Base-by-base conservation (phyloP, 2,797 vertebrate species). In the Echeneis naucrates region DNA sequence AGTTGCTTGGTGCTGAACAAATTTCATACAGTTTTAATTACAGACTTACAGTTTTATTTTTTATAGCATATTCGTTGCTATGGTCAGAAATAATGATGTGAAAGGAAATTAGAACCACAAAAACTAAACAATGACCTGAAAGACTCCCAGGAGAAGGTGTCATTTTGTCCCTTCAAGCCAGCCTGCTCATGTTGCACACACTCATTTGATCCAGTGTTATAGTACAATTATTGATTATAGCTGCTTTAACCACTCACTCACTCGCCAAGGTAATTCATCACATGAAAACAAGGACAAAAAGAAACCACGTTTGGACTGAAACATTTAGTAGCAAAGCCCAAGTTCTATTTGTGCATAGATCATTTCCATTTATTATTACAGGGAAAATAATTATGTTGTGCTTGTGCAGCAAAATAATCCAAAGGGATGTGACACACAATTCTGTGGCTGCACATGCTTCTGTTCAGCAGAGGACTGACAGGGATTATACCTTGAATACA, bases 111-210 rank as follows among this genome's bases (percentile, higher is more conserved):
- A 38, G 24, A 58, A 57, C 45, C 6, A 6, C 47, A 47, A 71
- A 61, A 32, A 58, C 38, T 56, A 64, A 75, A 64, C 45, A 78
- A 32, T 30, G 21, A 59, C 56, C 56, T 32, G 30, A 54, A 58
- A 54, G 37, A 62, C n/a, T n/a, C 42, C 59, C 14, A 58, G 12
- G 9, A 42, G 51, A 61, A 40, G 19, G 38, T 56, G 5, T 51
- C 16, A n/a, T 79, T 62, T 6, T 63, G 30, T 1, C 42, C 27
- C 61, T 4, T 10, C 27, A 54, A 57, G 21, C 30, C 44, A 26
- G 4, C 30, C 8, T 2, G 38, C 56, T 61, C 37, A 40, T n/a
- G 23, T 10, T 68, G 32, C 24, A 38, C 17, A 16, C 2, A 47
- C 5, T 37, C 33, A 53, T 17, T 44, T 58, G 9, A 75, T 17